Evolutionary conservation across 2,113 vertebrate genomes (phyloP), one percentile per base, ranked within the genome.

Genomic region (Callopanchax toddi): DNA sequence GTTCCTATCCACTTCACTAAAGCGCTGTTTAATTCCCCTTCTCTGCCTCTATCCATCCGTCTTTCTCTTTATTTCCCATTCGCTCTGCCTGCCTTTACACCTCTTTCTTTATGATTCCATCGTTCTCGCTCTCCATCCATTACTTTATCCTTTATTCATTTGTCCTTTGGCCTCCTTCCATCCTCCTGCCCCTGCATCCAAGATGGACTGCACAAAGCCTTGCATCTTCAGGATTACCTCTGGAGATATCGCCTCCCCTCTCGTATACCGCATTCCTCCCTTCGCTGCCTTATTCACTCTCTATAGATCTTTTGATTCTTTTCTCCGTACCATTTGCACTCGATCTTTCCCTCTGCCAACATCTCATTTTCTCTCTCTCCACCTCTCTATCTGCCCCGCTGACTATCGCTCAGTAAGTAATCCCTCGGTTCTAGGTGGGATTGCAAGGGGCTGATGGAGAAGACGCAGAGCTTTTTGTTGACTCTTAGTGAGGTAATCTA

Each of bases 151-250:
- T 39, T 26, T 26, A 54, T 67, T 69, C 73, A 65, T 55, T 61
- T 21, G 34, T 61, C 75, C 71, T 71, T 34, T 68, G 79, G 82
- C 82, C 82, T 73, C 51, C 32, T 63, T 75, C 65, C 60, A 62
- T 20, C 63, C 60, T 51, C 29, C 60, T 18, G 15, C 29, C 59
- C 45, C 55, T 70, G 63, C 73, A 57, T 72, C 64, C 56, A 43
- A 67, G 68, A 76, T 78, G 58, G 60, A 78, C 57, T 60, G 59
- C 46, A 72, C 63, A 74, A 70, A 79, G 66, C 48, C 17, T 60
- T 53, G 55, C 67, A 67, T 79, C 67, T 50, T 9, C 32, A 57
- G 81, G 76, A 82, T 86, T 82, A 78, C 76, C 60, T 60, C 51
- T 2, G 29, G 16, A 42, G 51, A 71, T 65, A 49, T 51, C 46